These are phyloP conservation scores for Toxotes jaculatrix DNA, from an alignment of 2,113 vertebrate species.

Conservation along the genomic window DNA sequence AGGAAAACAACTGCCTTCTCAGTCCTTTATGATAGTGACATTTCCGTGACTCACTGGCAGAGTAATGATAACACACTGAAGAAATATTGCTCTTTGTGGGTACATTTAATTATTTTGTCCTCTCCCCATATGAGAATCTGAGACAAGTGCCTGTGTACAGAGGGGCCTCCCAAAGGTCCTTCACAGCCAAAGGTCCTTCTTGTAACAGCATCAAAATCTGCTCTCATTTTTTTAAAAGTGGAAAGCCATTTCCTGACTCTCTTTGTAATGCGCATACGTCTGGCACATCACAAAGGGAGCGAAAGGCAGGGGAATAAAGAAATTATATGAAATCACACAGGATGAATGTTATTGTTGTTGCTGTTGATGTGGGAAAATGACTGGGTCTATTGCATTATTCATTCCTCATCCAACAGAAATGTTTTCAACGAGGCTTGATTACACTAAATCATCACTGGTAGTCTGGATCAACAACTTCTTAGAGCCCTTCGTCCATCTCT, in stretches of 20 bases:
- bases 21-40: conserved; percentile 19
- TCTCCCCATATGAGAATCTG: conserved; percentile 38
- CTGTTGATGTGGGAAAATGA: conserved; percentile 78
- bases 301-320: conserved; percentile 72
- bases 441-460: conserved; percentile 38
- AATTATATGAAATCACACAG: conserved; percentile 80
- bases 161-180: conserved; percentile 58
- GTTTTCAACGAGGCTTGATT: conserved; percentile 55
- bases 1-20: conserved; percentile 45
- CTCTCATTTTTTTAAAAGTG: conserved; percentile 70
- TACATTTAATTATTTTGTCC: conserved; percentile 56
- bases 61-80: conserved; percentile 42
- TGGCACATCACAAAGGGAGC: conserved; percentile 79
- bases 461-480: conserved; percentile 39
- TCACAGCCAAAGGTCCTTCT: conserved; percentile 71
- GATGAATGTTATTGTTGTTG: conserved; percentile 77
- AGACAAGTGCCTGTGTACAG: conserved; percentile 49
- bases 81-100: conserved; percentile 52
- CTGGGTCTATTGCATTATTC: conserved; percentile 60
- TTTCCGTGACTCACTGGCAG: conserved; percentile 41
- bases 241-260: conserved; percentile 78
- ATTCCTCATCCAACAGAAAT: conserved; percentile 53
- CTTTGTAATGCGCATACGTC: conserved; percentile 71
- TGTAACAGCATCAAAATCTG: conserved; percentile 76
- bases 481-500: conserved; percentile 30